A percentile compares a stretch with the other conserved stretches of the same genome.
Evolutionary conservation across 2,888 invertebrate genomes (phyloP).

Genomic region (Caenorhabditis sp.): DNA sequence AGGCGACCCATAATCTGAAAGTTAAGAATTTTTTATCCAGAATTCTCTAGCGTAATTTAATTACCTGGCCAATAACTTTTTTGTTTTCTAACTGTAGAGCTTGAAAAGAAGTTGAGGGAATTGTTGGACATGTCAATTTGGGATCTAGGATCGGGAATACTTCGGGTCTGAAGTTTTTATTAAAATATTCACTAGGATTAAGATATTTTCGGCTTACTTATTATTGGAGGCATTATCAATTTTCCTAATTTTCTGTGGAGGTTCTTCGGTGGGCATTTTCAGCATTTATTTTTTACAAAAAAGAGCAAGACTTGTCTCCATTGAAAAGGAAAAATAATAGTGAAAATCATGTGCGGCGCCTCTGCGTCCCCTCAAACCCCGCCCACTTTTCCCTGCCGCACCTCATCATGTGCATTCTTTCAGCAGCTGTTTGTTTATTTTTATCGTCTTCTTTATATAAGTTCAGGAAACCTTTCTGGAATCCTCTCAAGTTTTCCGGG

Average conservation of each 20-base stretch:
- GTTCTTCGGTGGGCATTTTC: conserved; percentile 41
- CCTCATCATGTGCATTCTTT: conserved; percentile 50
- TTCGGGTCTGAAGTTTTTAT: conserved; percentile 8
- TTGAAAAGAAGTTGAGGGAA: conserved; percentile 36
- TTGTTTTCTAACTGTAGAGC: conserved; percentile 42
- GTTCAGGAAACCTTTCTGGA: neutral
- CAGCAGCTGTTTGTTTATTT: conserved; percentile 58
- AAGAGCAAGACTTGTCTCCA: neutral
- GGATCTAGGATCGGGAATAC: conserved; percentile 35
- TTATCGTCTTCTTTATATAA: conserved; percentile 23
- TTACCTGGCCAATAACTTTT: conserved; percentile 53
- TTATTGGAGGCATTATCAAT: neutral
- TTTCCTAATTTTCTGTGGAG: conserved; percentile 49
- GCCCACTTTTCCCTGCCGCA: conserved; percentile 48
- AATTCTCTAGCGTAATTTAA: too few relatives aligned
- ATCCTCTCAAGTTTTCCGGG: neutral
- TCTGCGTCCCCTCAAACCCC: conserved; percentile 26
- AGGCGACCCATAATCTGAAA: conserved; percentile 45
- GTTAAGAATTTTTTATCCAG: neutral
- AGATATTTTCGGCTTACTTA: neutral
- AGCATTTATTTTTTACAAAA: too few relatives aligned
- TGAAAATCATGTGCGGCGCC: conserved; percentile 30
- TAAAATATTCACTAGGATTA: neutral
- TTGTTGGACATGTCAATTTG: conserved; percentile 21
- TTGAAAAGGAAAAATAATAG: neutral